A percentile compares a stretch with the other conserved stretches of the same genome.
phyloP scores from a whole-genome alignment of 2,888 invertebrate genomes.

The Aquatica leii region DNA sequence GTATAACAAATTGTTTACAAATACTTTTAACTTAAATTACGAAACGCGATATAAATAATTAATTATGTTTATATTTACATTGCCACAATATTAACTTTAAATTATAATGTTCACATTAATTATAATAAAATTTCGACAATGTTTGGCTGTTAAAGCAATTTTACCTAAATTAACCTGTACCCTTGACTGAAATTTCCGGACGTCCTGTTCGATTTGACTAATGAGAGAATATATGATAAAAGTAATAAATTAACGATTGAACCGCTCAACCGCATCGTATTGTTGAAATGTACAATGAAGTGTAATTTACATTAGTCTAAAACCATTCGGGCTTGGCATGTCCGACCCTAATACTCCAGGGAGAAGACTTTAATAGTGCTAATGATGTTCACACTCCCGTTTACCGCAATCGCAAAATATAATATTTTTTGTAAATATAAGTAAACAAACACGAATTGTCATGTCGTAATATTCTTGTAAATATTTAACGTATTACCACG shows the following conservation, averaged over 20 bases:
- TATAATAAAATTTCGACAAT: too few species aligned
- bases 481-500: too few species aligned
- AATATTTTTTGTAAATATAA: not conserved
- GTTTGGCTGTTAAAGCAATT: conserved; percentile 1
- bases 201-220: conserved; percentile 15
- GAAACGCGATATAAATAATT: too few species aligned
- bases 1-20: too few species aligned
- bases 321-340: conserved; percentile 38
- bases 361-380: conserved; percentile 35
- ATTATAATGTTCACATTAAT: too few species aligned
- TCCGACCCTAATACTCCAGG: conserved; percentile 33
- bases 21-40: too few species aligned
- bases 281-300: conserved; percentile 42
- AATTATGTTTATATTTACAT: too few species aligned
- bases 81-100: too few species aligned
- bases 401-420: conserved; percentile 13
- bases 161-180: conserved; percentile 9
- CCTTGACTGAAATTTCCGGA: conserved; percentile 10
- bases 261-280: conserved; percentile 29
- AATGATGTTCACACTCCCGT: conserved; percentile 29
- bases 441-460: too few species aligned
- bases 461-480: too few species aligned
- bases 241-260: conserved; percentile 36
- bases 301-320: conserved; percentile 39
- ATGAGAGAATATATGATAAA: conserved; percentile 27